Evolutionary conservation across 2,113 vertebrate genomes (phyloP).

Genomic region (Loxodonta africana): DNA sequence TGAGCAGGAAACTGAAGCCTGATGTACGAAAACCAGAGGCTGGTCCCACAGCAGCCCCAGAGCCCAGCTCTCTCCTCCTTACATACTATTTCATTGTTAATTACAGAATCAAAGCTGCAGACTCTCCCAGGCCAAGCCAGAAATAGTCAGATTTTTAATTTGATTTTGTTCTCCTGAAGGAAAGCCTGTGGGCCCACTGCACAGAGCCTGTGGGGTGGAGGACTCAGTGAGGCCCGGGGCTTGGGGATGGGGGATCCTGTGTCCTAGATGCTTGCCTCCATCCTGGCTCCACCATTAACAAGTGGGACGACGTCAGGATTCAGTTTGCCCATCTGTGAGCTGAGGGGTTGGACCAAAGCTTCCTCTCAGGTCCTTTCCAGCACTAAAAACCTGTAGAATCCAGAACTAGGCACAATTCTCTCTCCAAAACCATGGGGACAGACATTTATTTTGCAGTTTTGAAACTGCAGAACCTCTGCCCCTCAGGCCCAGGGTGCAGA

Average conservation of each 20-base stretch:
- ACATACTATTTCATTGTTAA: background rate
- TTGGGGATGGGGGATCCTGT: background rate
- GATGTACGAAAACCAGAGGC: background rate
- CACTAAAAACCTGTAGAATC: background rate
- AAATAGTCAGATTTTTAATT: slow-evolving; percentile 18
- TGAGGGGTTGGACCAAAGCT: background rate
- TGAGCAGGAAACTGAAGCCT: background rate
- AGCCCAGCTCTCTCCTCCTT: background rate
- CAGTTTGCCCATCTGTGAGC: background rate
- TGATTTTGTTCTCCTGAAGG: slow-evolving; percentile 11
- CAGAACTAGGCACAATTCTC: background rate
- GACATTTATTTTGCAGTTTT: background rate
- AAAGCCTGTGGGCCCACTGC: background rate
- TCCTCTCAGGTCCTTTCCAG: background rate
- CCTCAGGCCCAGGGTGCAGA: background rate
- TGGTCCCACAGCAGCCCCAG: background rate
- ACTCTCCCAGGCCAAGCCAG: background rate
- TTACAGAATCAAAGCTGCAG: background rate
- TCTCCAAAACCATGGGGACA: background rate
- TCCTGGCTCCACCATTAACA: background rate
- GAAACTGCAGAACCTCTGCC: background rate
- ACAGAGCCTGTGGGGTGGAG: accelerated
- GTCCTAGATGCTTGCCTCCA: background rate
- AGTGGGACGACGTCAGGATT: background rate
- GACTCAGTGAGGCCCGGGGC: background rate